Conservation (phyloP, 2,113 vertebrate genomes). For the Hassar affinis region DNA sequence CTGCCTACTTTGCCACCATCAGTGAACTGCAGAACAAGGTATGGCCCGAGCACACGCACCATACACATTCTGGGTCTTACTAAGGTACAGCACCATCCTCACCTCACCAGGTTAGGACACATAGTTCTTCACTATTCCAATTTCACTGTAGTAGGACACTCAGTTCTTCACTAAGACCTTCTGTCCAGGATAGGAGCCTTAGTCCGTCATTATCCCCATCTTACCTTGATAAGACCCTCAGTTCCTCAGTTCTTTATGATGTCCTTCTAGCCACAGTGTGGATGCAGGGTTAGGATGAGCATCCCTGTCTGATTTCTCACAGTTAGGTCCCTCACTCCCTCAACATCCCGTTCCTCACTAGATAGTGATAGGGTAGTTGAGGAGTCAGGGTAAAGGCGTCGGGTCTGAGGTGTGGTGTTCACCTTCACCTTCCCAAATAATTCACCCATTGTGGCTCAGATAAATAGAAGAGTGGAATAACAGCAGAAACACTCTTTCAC, state of each 20-base stretch:
- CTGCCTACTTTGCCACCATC: slow-evolving; percentile 58
- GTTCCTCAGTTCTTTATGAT: not conserved
- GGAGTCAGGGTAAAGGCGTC: not conserved
- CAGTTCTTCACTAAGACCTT: not conserved
- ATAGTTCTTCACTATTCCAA: not conserved
- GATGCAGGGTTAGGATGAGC: not conserved
- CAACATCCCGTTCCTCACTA: not conserved
- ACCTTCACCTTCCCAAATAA: too few species aligned
- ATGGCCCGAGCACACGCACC: not conserved
- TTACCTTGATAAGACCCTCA: not conserved
- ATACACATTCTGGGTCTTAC: not conserved
- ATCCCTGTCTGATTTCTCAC: not conserved
- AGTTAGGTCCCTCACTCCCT: not conserved
- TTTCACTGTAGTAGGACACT: not conserved
- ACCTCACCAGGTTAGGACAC: not conserved
- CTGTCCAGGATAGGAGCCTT: not conserved
- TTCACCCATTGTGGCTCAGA: not conserved
- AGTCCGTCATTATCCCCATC: not conserved
- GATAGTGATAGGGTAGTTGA: not conserved
- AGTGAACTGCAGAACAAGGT: slow-evolving; percentile 68
- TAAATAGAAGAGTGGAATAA: not conserved
- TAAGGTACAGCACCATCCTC: not conserved
- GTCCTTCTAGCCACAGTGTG: not conserved
- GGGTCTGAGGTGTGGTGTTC: not conserved
- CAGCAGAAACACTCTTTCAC: not conserved